Evolutionary conservation across 30 jellyfish, hydroid and myxozoan genomes (phyloP), one percentile per base, ranked within the genome.

Genomic region (Hydra vulgaris): DNA sequence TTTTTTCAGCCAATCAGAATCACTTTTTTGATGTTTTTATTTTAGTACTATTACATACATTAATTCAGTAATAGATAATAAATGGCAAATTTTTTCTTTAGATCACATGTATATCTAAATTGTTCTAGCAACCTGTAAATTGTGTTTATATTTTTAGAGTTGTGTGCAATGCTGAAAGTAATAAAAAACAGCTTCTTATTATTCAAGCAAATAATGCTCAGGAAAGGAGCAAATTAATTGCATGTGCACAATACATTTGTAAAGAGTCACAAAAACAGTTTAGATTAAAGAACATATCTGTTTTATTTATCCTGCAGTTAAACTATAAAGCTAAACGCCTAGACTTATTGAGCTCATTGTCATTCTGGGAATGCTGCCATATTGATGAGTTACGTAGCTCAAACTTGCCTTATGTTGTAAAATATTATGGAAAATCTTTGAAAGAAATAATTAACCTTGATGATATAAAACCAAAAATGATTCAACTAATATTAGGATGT

Each of bases 401-500:
- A 3, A 40, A 40, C 12, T 40, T 40, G 12, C 61, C 61, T 3
- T 40, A 5, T 3, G 5, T 40, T 12, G 12, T 40, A 3, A 40
- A 40, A 40, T 40, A 40, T 40, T 3, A 5, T 40, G 61, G 61
- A 12, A 40, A 40, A 40, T 40, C 61, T 40, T 40, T 40, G 61
- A 17, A 25, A 8, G 83, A 75, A 17, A 18, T 25, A 0, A 18
- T 25, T 21, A 53, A 5, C 7, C 17, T 25, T 21, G 83, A 75
- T 18, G 27, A 5, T 71, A 16, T 7, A 25, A 70, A 18, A 26
- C 17, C 17, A 26, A 21, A 75, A 25, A 26, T 53, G 21, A 67
- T 75, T 40, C 71, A 75, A 25, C 56, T 75, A 25, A 54, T 75
- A 1, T 25, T 25, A 53, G 83, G 83, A 18, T 75, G 83, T 75